Evolutionary conservation across 2,113 vertebrate genomes (phyloP).

Genomic region (Phalacrocorax brasilianus): DNA sequence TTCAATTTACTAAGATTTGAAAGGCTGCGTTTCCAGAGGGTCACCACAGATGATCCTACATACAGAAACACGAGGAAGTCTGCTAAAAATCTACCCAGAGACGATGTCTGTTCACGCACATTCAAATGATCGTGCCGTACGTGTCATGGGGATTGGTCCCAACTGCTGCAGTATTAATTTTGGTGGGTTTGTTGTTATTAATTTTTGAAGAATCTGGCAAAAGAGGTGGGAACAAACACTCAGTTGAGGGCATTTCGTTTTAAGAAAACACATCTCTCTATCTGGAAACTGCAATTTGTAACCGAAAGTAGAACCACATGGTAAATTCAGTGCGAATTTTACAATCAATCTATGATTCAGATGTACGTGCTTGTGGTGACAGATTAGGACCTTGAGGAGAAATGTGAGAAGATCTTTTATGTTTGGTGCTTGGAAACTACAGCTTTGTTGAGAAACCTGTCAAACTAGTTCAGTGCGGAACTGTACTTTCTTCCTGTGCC

Average conservation of each 20-base stretch:
- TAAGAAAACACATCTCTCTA: neutral
- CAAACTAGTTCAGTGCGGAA: neutral
- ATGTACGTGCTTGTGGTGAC: neutral
- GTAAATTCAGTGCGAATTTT: neutral
- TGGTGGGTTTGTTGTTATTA: fast-evolving
- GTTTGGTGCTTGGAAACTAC: neutral
- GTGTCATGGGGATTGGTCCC: neutral
- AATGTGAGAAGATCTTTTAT: neutral
- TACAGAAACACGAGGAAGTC: neutral
- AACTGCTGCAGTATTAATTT: neutral
- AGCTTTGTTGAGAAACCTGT: neutral
- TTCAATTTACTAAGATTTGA: neutral
- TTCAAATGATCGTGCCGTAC: neutral
- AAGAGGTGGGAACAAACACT: neutral
- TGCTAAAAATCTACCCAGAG: neutral
- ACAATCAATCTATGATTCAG: neutral
- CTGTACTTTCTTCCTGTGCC: neutral
- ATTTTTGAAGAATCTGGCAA: neutral
- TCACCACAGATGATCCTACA: neutral
- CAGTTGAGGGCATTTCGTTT: neutral
- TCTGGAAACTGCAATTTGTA: neutral
- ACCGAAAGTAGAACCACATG: neutral
- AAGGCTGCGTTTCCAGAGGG: neutral
- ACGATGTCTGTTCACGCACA: neutral
- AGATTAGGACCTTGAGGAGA: neutral